Conservation (phyloP, 2,888 invertebrate species). For the Dynastes tityus region DNA sequence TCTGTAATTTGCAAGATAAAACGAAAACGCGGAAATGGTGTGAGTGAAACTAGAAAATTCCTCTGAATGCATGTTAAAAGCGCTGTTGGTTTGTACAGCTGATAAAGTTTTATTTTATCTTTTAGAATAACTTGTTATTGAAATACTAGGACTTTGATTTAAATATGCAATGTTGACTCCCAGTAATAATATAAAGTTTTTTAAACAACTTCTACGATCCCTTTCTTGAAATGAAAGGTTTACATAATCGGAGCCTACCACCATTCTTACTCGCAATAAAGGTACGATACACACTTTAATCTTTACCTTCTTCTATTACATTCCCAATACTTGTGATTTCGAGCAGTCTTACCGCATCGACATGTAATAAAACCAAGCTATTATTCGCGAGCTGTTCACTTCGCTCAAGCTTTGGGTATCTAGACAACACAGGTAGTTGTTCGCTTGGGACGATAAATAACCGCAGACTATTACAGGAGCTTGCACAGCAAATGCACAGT, state of each 20-base stretch:
- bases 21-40: no score
- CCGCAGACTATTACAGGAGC: conserved; percentile 41
- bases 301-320: not conserved
- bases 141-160: no score
- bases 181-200: not conserved
- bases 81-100: no score
- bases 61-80: no score
- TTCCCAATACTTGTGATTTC: conserved; percentile 5
- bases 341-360: not conserved
- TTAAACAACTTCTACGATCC: not conserved
- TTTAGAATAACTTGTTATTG: no score
- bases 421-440: not conserved
- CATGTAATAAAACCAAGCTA: not conserved
- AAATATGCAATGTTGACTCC: no score
- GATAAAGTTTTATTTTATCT: no score
- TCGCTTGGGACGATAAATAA: conserved; percentile 45
- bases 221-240: not conserved
- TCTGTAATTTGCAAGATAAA: no score
- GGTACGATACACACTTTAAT: not conserved
- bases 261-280: no score
- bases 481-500: conserved; percentile 48
- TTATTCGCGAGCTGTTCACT: conserved; percentile 8
- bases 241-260: no score
- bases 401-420: conserved; percentile 1
- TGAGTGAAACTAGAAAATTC: no score